Percentiles rank a stretch among this genome's conserved stretches.
Conservation (phyloP, 2,888 invertebrate species). For the Noctua pronuba region DNA sequence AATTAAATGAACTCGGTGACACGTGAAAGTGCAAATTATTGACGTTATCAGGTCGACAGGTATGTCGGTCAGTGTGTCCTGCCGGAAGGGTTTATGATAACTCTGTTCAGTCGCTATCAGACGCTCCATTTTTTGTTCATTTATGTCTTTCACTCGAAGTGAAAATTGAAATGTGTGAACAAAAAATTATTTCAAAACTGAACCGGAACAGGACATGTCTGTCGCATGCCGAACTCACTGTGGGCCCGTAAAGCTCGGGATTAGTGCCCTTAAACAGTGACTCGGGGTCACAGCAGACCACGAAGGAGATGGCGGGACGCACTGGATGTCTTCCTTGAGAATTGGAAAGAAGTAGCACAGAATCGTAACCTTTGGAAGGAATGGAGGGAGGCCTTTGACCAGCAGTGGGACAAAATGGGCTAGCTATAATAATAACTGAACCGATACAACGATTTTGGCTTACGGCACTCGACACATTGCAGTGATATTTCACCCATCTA, state of each 20-base stretch:
- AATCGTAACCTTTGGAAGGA: too few species aligned
- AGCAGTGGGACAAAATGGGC: too few species aligned
- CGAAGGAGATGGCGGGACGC: too few species aligned
- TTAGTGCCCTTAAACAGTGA: too few species aligned
- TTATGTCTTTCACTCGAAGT: background rate
- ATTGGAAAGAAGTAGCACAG: too few species aligned
- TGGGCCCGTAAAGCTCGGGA: too few species aligned
- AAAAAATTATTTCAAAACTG: background rate
- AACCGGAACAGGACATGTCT: too few species aligned
- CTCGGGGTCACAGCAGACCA: too few species aligned
- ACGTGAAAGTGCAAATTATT: background rate
- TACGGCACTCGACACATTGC: background rate
- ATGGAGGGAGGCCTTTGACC: too few species aligned
- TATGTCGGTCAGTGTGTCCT: background rate
- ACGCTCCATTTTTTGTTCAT: background rate
- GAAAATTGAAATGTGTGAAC: background rate
- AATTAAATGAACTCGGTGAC: constrained; percentile 15
- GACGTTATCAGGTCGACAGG: background rate
- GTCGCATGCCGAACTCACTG: too few species aligned
- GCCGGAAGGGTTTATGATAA: constrained; percentile 23
- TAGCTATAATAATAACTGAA: too few species aligned
- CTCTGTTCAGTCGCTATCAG: background rate
- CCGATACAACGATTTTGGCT: background rate
- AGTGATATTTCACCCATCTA: background rate
- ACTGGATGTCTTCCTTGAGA: too few species aligned